phyloP scores from a whole-genome alignment of 2,797 vertebrate species.

The Hydrophis major region DNA sequence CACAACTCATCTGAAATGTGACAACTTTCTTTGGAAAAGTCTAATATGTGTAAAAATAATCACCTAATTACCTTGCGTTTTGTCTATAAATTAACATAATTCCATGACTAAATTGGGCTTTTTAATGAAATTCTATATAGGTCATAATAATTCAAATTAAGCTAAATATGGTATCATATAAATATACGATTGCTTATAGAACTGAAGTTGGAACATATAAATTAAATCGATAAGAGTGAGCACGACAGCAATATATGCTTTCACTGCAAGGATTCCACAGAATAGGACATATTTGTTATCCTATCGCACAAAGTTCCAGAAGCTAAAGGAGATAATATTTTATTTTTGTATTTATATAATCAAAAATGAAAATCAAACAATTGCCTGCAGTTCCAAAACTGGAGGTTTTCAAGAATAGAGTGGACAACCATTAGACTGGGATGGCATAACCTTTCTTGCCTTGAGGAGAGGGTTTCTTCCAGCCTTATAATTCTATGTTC shows the following conservation, averaged over 20 bases:
- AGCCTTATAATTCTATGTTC: not conserved
- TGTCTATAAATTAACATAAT: slow-evolving; percentile 18
- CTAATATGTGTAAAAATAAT: slow-evolving; percentile 25
- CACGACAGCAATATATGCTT: not conserved
- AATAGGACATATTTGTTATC: not conserved
- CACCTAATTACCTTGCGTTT: slow-evolving; percentile 19
- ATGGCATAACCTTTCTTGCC: not conserved
- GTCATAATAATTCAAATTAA: slow-evolving; percentile 26
- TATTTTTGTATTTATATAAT: not conserved
- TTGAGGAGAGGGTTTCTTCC: not conserved
- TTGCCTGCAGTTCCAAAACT: not conserved
- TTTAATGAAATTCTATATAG: slow-evolving; percentile 27
- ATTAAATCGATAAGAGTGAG: slow-evolving; percentile 5
- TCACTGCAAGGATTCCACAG: slow-evolving; percentile 17
- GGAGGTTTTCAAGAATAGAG: not conserved
- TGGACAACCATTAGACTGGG: not conserved
- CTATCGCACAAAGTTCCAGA: not conserved
- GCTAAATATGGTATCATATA: slow-evolving; percentile 15
- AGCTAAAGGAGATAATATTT: not conserved
- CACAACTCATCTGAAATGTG: not conserved
- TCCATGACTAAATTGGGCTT: slow-evolving; percentile 1
- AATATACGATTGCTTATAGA: not conserved
- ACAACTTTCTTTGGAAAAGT: slow-evolving; percentile 18
- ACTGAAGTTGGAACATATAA: slow-evolving; percentile 11
- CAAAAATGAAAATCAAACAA: not conserved